Evolutionary conservation across 2,888 invertebrate genomes (phyloP), one percentile per base, ranked within the genome.

Genomic region (Nineta flava): DNA sequence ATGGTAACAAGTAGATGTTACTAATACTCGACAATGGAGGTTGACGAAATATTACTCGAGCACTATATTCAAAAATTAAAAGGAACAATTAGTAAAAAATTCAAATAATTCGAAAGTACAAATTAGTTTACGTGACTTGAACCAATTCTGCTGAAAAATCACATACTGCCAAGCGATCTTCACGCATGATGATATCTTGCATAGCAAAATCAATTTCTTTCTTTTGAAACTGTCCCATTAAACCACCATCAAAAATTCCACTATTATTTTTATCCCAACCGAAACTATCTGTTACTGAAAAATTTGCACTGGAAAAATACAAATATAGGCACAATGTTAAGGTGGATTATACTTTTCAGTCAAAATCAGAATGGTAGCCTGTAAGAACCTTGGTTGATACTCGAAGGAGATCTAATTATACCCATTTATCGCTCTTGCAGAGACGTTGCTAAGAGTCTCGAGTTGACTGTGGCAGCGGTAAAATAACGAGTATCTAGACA

Each of bases 1-100:
- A 77, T 48, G 79, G 78, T 61, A 77, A 63, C 44, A 73, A 58
- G 61, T 77, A 79, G 54, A 79, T 76, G 61, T 79, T 79, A 35
- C 70, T 67, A 35, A 79, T 76, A 0, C 75, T 71, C 1, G 79
- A 76, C 13, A 76, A 68, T 2, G 76, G 65, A 2, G 79, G 79
- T 60, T 79, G 79, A 0, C 75, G 73, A 61, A 79, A 79, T 59
- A 79, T 68, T 50, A 77, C 70, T 3, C 73, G 69, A 1, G 74
- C 70, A 19, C 78, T 73, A 59, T 58, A 61, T 3, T 60, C 57
- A 57, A 44, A 47, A 15, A 15, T 16, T 16, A 16, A 16, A 15
- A 42, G 2, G 7, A 16, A 46, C 10, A 7, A 26, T 26, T 26
- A 26, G 7, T 7, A 26, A 44, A 44, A 44, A 21, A 26, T 5